A percentile compares a stretch with the other conserved stretches of the same genome.
Evolutionary conservation across 2,113 vertebrate species (phyloP).

Genomic region (Archilochus colubris): DNA sequence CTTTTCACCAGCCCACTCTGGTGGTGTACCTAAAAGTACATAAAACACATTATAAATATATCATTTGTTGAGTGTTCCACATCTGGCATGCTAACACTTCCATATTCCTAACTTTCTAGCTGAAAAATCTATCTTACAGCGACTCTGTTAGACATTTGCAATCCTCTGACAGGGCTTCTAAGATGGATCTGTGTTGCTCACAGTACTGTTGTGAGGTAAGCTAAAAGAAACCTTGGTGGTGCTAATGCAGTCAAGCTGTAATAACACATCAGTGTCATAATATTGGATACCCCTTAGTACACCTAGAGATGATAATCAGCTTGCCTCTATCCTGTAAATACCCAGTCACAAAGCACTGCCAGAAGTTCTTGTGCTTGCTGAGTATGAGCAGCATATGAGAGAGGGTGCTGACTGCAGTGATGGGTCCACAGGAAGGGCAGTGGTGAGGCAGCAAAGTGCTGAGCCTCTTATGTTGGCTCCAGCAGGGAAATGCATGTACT

Average conservation of each 20-base stretch:
- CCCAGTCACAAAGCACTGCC: accelerated
- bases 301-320: background rate
- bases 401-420: accelerated
- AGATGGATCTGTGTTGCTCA: background rate
- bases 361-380: background rate
- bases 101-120: conserved; percentile 33
- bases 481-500: accelerated
- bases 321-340: accelerated
- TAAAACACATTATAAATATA: conserved; percentile 45
- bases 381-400: accelerated
- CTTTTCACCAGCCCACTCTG: conserved; percentile 3
- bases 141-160: background rate
- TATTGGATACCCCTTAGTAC: background rate
- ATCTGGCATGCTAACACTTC: conserved; percentile 54
- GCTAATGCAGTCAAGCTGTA: background rate
- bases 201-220: background rate
- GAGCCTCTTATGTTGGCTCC: accelerated
- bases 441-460: background rate
- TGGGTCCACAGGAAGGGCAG: background rate
- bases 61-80: conserved; percentile 46
- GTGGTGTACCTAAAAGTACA: conserved; percentile 59
- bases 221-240: background rate
- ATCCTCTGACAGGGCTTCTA: background rate
- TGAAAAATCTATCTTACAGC: conserved; percentile 55
- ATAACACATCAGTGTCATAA: background rate